Base-by-base conservation (phyloP, 2,797 vertebrate species). In the Pyrocephalus nanus region DNA sequence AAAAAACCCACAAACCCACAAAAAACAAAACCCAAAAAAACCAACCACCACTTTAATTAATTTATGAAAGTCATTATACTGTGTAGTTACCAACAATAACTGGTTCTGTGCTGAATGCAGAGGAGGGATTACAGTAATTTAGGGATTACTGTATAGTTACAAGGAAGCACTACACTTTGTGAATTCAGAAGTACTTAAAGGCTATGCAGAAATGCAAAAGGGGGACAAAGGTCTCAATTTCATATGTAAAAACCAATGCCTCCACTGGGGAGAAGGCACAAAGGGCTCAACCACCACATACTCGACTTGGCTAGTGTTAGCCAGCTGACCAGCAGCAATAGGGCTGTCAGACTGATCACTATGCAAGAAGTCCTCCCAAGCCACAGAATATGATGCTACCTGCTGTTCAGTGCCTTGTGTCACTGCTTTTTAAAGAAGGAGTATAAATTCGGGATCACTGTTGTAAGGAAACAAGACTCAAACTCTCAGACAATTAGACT, bases 131-230 rank as follows among this genome's bases (percentile, higher is more conserved):
- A 93, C 73, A 92, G 91, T 83, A 86, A 92, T 95, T 95, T 91
- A 92, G 34, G 79, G 95, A 93, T 96, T 95, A 96, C 73, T 69
- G 88, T 86, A 73, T 21, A 96, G 95, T 93, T 95, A 96, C 53
- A 86, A 90, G 89, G 74, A 92, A 95, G 72, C 60, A 79, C 78
- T 86, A 89, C 85, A 93, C 57, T 92, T 95, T 26, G 23, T 95
- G 84, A 95, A 95, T 93, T 94, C 84, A 90, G 81, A 91, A 94
- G 48, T 51, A 82, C 48, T 30, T 69, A 84, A 88, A 86, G 0
- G 26, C 67, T 77, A 91, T 27, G 40, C 75, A 91, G 65, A 95
- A 96, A 95, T 40, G 51, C 55, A 87, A 45, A 86, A 67, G 67
- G 7, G 29, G 32, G 38, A 91, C 71, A 83, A 91, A 92, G 26